Evolutionary conservation across 1,140 invertebrate genomes (phyloP), one percentile per base, ranked within the genome.

Genomic region (Dendroctonus valens): DNA sequence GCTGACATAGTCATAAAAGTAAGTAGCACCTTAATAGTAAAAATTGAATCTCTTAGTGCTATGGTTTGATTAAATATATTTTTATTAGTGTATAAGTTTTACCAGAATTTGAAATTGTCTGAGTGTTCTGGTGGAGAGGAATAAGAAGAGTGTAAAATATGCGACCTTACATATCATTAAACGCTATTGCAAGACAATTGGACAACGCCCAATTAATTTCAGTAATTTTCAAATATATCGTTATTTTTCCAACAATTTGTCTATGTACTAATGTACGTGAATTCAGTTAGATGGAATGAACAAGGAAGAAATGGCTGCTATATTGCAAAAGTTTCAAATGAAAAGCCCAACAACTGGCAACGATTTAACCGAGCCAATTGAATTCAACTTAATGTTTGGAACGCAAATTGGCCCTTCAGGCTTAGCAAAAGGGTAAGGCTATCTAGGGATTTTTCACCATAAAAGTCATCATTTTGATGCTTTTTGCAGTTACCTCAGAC

Each of bases 301-400:
- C 55, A 93, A 95, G 77, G 84, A 90, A 72, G 94, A 99, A 75
- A 94, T 99, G 92, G 84, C 87, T 54, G 83, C 79, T 8, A 81
- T 97, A 26, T 82, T 99, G 77, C 82, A 81, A 63, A 91, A 94
- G 77, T 99, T 89, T 77, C 83, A 92, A 46, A 98, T 99, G 82
- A 97, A 96, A 75, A 96, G 96, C 5, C 97, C 97, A 0, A 77
- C 94, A 1, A 97, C 94, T 75, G 92, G 91, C 12, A 99, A 99
- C 83, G 91, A 97, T 62, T 79, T 99, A 0, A 89, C 90, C 0
- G 94, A 97, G 73, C 95, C 97, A 0, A 90, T 98, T 65, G 94
- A 98, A 74, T 99, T 99, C 78, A 99, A 99, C 82, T 83, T 99
- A 4, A 99, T 99, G 97, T 99, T 99, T 81, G 90, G 87, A 41